A percentile compares a stretch with the other conserved stretches of the same genome.
phyloP scores from a whole-genome alignment of 2,113 vertebrate genomes.

The Bos javanicus region DNA sequence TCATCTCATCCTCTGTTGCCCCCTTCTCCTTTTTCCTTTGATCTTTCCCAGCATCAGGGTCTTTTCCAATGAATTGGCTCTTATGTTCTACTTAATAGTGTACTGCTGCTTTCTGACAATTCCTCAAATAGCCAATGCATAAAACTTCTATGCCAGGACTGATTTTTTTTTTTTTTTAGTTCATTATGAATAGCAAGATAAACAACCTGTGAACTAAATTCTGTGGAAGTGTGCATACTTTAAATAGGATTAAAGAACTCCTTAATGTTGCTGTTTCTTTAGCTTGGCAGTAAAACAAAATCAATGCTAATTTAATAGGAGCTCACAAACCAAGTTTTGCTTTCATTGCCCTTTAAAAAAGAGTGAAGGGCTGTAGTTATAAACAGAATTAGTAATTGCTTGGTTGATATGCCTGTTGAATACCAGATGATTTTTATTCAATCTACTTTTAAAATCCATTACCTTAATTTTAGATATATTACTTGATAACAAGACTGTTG shows the following conservation, averaged over 20 bases:
- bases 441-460: conserved; percentile 57
- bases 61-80: not conserved
- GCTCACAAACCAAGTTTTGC: conserved; percentile 89
- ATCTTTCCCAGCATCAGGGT: not conserved
- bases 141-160: conserved; percentile 78
- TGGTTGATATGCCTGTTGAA: conserved; percentile 62
- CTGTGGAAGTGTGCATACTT: conserved; percentile 81
- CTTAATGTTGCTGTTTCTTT: conserved; percentile 84
- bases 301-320: conserved; percentile 94
- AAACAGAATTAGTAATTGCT: conserved; percentile 60
- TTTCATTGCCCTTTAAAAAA: conserved; percentile 74
- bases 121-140: conserved; percentile 67
- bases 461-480: conserved; percentile 70
- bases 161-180: conserved; percentile 83
- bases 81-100: not conserved
- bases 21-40: not conserved
- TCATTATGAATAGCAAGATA: conserved; percentile 86
- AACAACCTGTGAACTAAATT: conserved; percentile 76
- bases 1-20: not conserved
- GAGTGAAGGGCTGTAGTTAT: conserved; percentile 52
- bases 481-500: conserved; percentile 62
- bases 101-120: not conserved
- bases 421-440: conserved; percentile 62
- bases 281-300: conserved; percentile 84
- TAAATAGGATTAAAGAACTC: conserved; percentile 87